Evolutionary conservation across 2,797 vertebrate genomes (phyloP).

Genomic region (Leucoraja ocellata): DNA sequence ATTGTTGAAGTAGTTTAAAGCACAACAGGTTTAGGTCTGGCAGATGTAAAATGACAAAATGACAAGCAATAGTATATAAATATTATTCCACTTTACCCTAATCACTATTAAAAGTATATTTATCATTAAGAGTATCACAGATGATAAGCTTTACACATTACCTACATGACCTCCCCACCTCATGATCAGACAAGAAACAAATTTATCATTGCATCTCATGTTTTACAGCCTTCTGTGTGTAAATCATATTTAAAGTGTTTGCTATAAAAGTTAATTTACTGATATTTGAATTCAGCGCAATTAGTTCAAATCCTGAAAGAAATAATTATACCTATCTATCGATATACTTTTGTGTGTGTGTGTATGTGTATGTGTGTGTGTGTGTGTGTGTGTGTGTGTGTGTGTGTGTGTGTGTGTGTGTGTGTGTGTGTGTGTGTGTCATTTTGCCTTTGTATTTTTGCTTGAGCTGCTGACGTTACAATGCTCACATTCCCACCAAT

Average conservation of each 20-base stretch:
- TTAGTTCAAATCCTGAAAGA: neutral
- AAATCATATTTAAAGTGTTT: neutral
- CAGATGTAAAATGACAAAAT: slow-evolving; percentile 36
- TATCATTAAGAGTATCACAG: slow-evolving; percentile 25
- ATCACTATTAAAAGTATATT: slow-evolving; percentile 28
- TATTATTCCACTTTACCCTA: slow-evolving; percentile 24
- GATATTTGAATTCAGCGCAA: slow-evolving; percentile 16
- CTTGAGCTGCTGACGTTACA: no score
- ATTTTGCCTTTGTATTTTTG: no score
- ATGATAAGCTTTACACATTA: slow-evolving; percentile 19
- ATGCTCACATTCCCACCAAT: no score
- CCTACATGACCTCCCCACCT: slow-evolving; percentile 1
- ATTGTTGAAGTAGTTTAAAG: neutral
- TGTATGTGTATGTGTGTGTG: no score
- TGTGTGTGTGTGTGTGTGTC: no score
- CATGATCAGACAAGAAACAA: neutral
- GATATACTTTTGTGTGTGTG: no score
- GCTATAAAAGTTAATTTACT: neutral
- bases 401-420: no score
- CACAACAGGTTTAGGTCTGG: neutral
- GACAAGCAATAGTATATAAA: slow-evolving; percentile 17
- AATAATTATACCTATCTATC: neutral
- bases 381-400: no score
- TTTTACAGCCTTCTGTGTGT: slow-evolving; percentile 16
- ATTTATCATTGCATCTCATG: slow-evolving; percentile 6